Evolutionary conservation across 2,113 vertebrate genomes (phyloP).

Genomic region (Coturnix japonica): DNA sequence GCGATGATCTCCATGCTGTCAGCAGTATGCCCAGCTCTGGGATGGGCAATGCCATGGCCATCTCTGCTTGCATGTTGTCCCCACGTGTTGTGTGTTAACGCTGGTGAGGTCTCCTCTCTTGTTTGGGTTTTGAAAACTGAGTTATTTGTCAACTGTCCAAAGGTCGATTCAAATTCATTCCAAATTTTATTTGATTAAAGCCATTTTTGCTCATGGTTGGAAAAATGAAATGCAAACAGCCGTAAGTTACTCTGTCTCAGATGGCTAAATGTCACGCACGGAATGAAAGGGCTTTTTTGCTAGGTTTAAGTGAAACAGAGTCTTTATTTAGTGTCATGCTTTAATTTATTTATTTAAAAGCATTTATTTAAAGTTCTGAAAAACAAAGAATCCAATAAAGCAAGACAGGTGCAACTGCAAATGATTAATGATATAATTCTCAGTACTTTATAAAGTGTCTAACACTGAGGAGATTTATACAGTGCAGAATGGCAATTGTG

Average conservation of each 20-base stretch:
- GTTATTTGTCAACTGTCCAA: constrained; percentile 29
- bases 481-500: constrained; percentile 70
- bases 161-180: constrained; percentile 11
- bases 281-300: neutral
- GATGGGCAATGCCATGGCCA: neutral
- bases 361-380: constrained; percentile 78
- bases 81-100: neutral
- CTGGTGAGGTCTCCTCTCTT: neutral
- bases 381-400: constrained; percentile 73
- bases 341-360: constrained; percentile 76
- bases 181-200: constrained; percentile 31
- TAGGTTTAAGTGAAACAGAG: constrained; percentile 51
- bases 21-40: neutral
- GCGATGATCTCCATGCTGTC: neutral
- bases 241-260: constrained; percentile 2
- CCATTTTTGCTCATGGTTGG: neutral
- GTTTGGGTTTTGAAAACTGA: neutral
- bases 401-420: constrained; percentile 68
- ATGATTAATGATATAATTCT: constrained; percentile 79
- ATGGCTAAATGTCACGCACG: neutral
- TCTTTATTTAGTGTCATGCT: constrained; percentile 72
- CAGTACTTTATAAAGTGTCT: constrained; percentile 76
- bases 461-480: constrained; percentile 72
- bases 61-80: neutral
- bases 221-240: constrained; percentile 26